Percentiles rank a stretch among this genome's conserved stretches.
phyloP scores from a whole-genome alignment of 2,113 vertebrate genomes.

The Pollimyrus isidori region DNA sequence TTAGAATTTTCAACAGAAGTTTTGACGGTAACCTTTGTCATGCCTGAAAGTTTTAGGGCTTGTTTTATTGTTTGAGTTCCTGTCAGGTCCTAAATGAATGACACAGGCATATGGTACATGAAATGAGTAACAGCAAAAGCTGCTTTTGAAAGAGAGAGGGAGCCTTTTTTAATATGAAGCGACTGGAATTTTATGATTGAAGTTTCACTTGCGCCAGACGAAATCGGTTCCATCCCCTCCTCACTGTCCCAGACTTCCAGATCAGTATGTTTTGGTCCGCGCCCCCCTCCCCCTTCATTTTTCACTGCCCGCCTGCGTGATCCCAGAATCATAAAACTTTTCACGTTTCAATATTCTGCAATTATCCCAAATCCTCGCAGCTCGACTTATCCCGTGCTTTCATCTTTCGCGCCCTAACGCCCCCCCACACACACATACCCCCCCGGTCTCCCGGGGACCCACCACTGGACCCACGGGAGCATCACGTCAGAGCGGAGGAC shows the following conservation, averaged over 20 bases:
- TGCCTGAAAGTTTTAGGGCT: too few species aligned
- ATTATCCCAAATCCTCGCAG: slow-evolving; percentile 1
- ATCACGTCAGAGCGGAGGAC: neutral
- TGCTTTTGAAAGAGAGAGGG: neutral
- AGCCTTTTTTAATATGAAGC: slow-evolving; percentile 34
- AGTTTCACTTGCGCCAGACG: slow-evolving; percentile 21
- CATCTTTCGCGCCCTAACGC: neutral
- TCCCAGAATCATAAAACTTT: slow-evolving; percentile 8
- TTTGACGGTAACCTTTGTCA: too few species aligned
- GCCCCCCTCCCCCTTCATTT: neutral
- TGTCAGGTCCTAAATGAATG: slow-evolving; percentile 43
- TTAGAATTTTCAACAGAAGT: too few species aligned
- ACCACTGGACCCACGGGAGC: neutral
- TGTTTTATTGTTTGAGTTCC: too few species aligned
- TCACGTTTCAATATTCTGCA: slow-evolving; percentile 14
- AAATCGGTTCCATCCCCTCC: slow-evolving; percentile 14
- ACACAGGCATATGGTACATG: slow-evolving; percentile 44
- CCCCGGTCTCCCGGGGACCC: neutral
- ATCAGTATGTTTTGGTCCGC: neutral
- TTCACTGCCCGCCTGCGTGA: neutral
- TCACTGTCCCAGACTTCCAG: slow-evolving; percentile 6
- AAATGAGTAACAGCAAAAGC: slow-evolving; percentile 31
- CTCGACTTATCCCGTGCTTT: neutral
- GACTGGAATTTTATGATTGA: slow-evolving; percentile 30
- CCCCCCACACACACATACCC: too few species aligned